phyloP scores from a whole-genome alignment of 2,113 vertebrate species.

The Nipponia nippon region DNA sequence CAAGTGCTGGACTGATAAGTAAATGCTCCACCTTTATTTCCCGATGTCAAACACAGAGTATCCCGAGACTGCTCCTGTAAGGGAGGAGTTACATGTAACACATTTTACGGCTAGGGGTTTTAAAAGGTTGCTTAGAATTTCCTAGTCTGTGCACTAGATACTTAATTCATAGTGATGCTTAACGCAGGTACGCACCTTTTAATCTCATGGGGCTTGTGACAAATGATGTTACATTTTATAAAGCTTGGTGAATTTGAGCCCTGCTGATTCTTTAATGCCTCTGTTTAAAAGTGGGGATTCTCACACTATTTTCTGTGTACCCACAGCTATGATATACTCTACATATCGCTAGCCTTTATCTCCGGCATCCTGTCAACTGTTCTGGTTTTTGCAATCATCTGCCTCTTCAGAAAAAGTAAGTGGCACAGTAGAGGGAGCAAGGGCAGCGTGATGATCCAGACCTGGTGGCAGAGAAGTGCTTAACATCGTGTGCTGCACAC shows the following conservation, averaged over 20 bases:
- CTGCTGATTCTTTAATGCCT: neutral
- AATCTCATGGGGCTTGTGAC: neutral
- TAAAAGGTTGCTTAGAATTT: neutral
- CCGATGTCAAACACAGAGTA: neutral
- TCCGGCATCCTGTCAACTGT: constrained; percentile 45
- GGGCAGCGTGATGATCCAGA: neutral
- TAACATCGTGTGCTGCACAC: neutral
- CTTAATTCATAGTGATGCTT: neutral
- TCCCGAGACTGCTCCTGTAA: neutral
- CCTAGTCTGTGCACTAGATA: neutral
- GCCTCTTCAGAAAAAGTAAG: constrained; percentile 61
- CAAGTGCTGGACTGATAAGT: neutral
- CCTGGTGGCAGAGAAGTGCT: neutral
- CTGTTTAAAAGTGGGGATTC: neutral
- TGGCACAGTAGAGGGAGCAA: neutral
- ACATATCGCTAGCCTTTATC: constrained; percentile 38
- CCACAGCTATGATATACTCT: neutral
- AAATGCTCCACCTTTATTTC: neutral
- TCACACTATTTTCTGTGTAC: neutral
- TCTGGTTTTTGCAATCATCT: constrained; percentile 2
- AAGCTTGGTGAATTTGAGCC: neutral
- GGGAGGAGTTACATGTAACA: neutral
- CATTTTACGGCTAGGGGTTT: neutral
- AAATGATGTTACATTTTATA: neutral
- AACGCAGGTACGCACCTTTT: neutral